Percentiles rank a stretch among this genome's conserved stretches.
These are phyloP conservation scores for Menidia menidia DNA, from an alignment of 2,797 vertebrate species.

Conservation along the genomic window DNA sequence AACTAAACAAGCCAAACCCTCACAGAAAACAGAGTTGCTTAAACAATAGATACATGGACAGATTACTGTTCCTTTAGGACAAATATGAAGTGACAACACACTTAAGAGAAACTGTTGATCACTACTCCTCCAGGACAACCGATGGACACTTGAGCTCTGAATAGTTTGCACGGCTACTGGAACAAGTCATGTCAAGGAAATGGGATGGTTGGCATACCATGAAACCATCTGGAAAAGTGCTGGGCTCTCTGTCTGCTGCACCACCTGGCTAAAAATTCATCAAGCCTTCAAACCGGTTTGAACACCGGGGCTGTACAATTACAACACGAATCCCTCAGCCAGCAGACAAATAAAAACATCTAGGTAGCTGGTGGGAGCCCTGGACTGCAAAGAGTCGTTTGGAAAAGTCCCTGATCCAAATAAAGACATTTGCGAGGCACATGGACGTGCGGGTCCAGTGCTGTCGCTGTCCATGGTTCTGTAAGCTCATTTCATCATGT, in stretches of 20 bases:
- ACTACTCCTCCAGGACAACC: background rate
- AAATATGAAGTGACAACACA: background rate
- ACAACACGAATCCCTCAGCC: background rate
- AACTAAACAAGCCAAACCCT: background rate
- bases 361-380: background rate
- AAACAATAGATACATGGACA: background rate
- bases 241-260: background rate
- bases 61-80: background rate
- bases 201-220: slow-evolving; percentile 1
- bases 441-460: background rate
- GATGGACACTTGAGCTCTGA: background rate
- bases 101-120: background rate
- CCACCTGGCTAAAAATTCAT: slow-evolving; percentile 5
- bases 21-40: background rate
- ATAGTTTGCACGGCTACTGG: background rate
- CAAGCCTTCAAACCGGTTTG: background rate
- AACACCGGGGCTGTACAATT: background rate
- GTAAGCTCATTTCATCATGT: slow-evolving; percentile 43
- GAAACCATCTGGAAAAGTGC: background rate
- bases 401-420: background rate
- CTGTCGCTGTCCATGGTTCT: slow-evolving; percentile 80
- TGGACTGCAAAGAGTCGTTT: background rate
- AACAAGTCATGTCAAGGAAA: slow-evolving; percentile 1
- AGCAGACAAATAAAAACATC: no score
- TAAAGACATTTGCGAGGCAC: background rate